Evolutionary conservation across 2,797 vertebrate species (phyloP).

Genomic region (Cygnus olor): DNA sequence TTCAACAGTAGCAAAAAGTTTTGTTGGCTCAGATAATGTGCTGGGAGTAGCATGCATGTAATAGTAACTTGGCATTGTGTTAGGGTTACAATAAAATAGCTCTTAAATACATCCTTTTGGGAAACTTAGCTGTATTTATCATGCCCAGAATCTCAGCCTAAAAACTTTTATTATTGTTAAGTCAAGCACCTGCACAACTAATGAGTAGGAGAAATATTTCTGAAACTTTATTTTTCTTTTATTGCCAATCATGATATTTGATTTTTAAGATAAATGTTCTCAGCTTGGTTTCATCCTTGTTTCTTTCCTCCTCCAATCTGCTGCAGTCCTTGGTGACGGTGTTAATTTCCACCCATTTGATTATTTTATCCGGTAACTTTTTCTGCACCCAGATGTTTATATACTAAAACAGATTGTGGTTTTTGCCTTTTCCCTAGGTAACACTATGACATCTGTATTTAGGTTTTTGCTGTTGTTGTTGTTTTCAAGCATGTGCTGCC

Average conservation of each 20-base stretch:
- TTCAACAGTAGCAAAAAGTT: background rate
- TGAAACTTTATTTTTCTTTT: slow-evolving; percentile 9
- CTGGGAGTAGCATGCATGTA: background rate
- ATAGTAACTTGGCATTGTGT: background rate
- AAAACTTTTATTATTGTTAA: slow-evolving; percentile 14
- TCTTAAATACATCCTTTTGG: background rate
- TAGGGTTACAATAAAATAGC: background rate
- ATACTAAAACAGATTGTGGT: background rate
- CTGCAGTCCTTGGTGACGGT: background rate
- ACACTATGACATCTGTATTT: slow-evolving; percentile 14
- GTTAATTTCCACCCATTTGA: background rate
- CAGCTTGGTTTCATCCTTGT: background rate
- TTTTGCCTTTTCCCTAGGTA: slow-evolving; percentile 32
- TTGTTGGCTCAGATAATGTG: background rate
- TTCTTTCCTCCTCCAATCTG: background rate
- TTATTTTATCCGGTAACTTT: background rate
- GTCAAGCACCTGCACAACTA: background rate
- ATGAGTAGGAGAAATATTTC: slow-evolving; percentile 25
- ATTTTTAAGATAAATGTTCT: background rate
- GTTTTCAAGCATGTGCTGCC: slow-evolving; percentile 48
- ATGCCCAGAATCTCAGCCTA: background rate
- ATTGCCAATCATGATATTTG: background rate
- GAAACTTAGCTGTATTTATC: slow-evolving; percentile 14
- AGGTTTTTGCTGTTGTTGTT: background rate
- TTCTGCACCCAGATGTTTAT: slow-evolving; percentile 24